Percentiles rank a stretch among this genome's conserved stretches.
These are phyloP conservation scores for Drosophila neutralis DNA, from an alignment of 2,888 invertebrate genomes.

Conservation along the genomic window DNA sequence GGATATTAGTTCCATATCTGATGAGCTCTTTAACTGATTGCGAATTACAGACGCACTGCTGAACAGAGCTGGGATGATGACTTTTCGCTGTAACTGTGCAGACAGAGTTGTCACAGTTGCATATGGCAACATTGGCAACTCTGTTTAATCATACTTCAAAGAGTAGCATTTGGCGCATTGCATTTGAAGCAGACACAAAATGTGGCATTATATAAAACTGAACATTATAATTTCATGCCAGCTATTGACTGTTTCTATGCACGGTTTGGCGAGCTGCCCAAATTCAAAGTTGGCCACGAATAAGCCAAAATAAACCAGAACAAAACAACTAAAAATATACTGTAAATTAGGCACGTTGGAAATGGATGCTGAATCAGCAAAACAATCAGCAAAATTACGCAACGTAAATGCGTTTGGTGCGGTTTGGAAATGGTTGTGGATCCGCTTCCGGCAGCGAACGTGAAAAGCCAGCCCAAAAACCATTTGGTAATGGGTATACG, in stretches of 20 bases:
- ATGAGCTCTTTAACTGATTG: neutral
- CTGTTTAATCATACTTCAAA: neutral
- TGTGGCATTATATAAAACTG: neutral
- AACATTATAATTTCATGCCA: neutral
- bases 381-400: conserved; percentile 65
- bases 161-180: neutral
- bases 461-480: neutral
- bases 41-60: neutral
- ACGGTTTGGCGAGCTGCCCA: neutral
- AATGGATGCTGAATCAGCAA: conserved; percentile 70
- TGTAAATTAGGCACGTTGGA: conserved; percentile 43
- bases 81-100: neutral
- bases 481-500: conserved; percentile 7
- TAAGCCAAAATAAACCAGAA: neutral
- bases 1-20: neutral
- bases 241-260: neutral
- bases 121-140: neutral
- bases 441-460: conserved; percentile 30
- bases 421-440: conserved; percentile 33
- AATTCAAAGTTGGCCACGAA: neutral
- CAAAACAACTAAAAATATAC: conserved; percentile 10
- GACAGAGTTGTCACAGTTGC: neutral
- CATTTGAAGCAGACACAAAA: neutral
- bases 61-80: no score
- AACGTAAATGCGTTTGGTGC: conserved; percentile 43